Evolutionary conservation across 2,797 vertebrate species (phyloP).

Genomic region (Lerista edwardsae): DNA sequence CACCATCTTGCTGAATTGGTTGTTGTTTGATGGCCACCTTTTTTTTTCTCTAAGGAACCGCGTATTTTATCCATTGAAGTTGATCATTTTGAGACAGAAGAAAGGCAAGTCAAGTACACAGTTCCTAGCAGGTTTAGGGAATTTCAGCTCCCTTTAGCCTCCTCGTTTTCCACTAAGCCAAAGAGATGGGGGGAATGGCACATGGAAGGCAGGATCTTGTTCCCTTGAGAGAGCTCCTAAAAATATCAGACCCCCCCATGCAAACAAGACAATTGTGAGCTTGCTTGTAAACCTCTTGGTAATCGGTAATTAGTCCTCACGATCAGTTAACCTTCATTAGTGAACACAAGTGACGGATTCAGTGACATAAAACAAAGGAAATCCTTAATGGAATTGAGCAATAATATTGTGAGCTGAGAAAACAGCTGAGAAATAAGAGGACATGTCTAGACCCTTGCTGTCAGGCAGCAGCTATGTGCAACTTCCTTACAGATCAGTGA

Average conservation of each 20-base stretch:
- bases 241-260: neutral
- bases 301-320: neutral
- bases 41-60: neutral
- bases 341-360: slow-evolving; percentile 1
- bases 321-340: slow-evolving; percentile 14
- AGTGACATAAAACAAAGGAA: neutral
- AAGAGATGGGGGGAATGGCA: neutral
- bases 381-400: slow-evolving; percentile 12
- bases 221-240: neutral
- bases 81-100: neutral
- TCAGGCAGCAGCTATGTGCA: slow-evolving; percentile 9
- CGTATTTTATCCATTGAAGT: neutral
- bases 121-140: neutral
- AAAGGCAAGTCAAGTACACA: neutral
- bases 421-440: slow-evolving; percentile 28
- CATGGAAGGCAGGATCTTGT: neutral
- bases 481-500: slow-evolving; percentile 53
- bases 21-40: neutral
- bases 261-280: neutral
- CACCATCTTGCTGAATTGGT: neutral
- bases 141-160: neutral
- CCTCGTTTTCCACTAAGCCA: neutral
- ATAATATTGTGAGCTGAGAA: neutral
- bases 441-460: slow-evolving; percentile 9
- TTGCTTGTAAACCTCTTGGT: neutral